phyloP scores from a whole-genome alignment of 1,140 invertebrate species.

The Drosophila melanogaster region Release_6_plus_ISO1_MT NC_004354.4:10226001-10226500 shows the following conservation, averaged over 20 bases:
- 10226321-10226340: slow-evolving; percentile 83
- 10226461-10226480: too few relatives aligned
- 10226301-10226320: slow-evolving; percentile 80
- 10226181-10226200: slow-evolving; percentile 82
- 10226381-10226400: slow-evolving; percentile 2
- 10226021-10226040: slow-evolving; percentile 85
- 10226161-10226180: slow-evolving; percentile 43
- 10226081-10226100: slow-evolving; percentile 42
- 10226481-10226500: too few relatives aligned
- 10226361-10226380: slow-evolving; percentile 77
- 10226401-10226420: not conserved
- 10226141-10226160: slow-evolving; percentile 2
- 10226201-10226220: slow-evolving; percentile 75
- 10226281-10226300: slow-evolving; percentile 76
- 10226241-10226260: slow-evolving; percentile 56
- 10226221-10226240: slow-evolving; percentile 78
- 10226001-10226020: slow-evolving; percentile 89
- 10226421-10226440: too few relatives aligned
- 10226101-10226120: slow-evolving; percentile 41
- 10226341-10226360: slow-evolving; percentile 76
- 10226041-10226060: slow-evolving; percentile 1
- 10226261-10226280: slow-evolving; percentile 62
- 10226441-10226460: too few relatives aligned
- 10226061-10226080: slow-evolving; percentile 38
- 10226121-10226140: slow-evolving; percentile 41